phyloP scores from a whole-genome alignment of 2,888 invertebrate species.

The Diarsia brunnea region DNA sequence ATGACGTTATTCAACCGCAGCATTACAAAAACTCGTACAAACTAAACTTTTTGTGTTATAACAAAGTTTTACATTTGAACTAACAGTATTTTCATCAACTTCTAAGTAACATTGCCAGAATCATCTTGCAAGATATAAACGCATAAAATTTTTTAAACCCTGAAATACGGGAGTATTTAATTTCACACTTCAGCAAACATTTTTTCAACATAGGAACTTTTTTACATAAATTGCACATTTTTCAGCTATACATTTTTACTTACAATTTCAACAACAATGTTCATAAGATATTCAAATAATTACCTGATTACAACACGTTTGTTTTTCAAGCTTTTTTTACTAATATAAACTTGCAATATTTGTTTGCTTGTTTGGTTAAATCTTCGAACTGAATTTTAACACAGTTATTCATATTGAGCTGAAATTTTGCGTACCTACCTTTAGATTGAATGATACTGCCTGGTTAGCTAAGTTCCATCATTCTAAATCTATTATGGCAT shows the following conservation, averaged over 20 bases:
- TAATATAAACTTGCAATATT: neutral
- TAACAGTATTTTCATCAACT: slow-evolving; percentile 14
- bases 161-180: slow-evolving; percentile 19
- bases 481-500: no score
- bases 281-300: neutral
- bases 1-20: slow-evolving; percentile 17
- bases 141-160: slow-evolving; percentile 1
- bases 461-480: neutral
- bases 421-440: neutral
- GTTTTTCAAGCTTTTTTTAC: neutral
- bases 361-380: neutral
- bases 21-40: neutral
- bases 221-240: neutral
- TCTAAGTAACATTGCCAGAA: slow-evolving; percentile 9
- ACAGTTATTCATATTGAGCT: neutral
- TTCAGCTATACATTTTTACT: neutral
- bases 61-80: neutral
- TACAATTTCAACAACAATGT: neutral
- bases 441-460: neutral
- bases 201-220: neutral
- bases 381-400: neutral
- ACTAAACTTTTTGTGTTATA: neutral
- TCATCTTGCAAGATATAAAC: slow-evolving; percentile 20
- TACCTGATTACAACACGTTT: neutral
- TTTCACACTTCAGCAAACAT: slow-evolving; percentile 41